phyloP scores from a whole-genome alignment of 2,113 vertebrate species.

The Albula goreensis region DNA sequence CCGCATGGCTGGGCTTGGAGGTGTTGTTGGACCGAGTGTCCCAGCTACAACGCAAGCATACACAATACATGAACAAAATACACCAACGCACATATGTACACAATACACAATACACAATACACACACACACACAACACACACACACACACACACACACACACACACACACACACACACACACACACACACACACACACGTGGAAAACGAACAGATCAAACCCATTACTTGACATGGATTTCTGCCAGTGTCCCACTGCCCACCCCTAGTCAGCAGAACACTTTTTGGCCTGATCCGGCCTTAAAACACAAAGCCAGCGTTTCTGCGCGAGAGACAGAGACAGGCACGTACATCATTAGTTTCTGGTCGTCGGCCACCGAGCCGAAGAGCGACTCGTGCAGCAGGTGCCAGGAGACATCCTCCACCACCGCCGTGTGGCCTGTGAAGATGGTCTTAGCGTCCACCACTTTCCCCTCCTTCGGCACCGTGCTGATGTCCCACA shows the following conservation, averaged over 20 bases:
- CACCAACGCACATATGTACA: not conserved
- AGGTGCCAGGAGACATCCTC: slow-evolving; percentile 97
- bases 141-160: not conserved
- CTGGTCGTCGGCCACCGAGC: slow-evolving; percentile 94
- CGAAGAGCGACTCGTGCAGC: slow-evolving; percentile 92
- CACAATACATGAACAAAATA: too few relatives aligned
- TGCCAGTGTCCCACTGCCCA: too few relatives aligned
- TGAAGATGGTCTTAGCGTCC: slow-evolving; percentile 97
- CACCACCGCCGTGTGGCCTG: slow-evolving; percentile 93
- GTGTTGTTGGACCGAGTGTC: slow-evolving; percentile 96
- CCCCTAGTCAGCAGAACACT: too few relatives aligned
- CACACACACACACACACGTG: too few relatives aligned
- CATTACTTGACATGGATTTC: too few relatives aligned
- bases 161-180: too few relatives aligned
- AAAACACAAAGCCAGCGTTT: not conserved
- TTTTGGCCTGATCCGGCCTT: too few relatives aligned
- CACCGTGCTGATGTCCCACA: slow-evolving; percentile 96
- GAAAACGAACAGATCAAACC: too few relatives aligned
- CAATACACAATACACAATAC: too few relatives aligned
- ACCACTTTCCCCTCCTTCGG: slow-evolving; percentile 96
- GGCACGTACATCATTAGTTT: slow-evolving; percentile 91
- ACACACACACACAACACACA: not conserved
- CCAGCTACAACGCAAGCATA: slow-evolving; percentile 76
- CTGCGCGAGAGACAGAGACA: not conserved
- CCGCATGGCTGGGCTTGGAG: slow-evolving; percentile 94